phyloP scores from a whole-genome alignment of 2,888 invertebrate species.

The Tetragonisca angustula region DNA sequence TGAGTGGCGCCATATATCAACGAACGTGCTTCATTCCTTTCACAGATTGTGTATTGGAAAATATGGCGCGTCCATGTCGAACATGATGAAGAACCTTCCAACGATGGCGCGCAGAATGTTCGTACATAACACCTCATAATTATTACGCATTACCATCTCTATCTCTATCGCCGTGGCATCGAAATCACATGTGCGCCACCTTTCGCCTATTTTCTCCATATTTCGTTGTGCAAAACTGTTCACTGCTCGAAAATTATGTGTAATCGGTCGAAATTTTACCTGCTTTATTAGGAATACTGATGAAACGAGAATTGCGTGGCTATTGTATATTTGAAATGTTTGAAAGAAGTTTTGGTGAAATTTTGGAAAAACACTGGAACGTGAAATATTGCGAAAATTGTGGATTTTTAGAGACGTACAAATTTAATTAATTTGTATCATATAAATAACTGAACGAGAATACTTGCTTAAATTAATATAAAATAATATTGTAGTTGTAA shows the following conservation, averaged over 20 bases:
- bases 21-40: conserved; percentile 68
- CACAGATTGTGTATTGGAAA: conserved; percentile 75
- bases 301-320: too few species aligned
- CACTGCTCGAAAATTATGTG: conserved; percentile 17
- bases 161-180: conserved; percentile 27
- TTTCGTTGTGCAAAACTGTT: conserved; percentile 13
- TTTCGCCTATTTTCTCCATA: neutral
- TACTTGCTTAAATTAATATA: neutral
- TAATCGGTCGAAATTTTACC: neutral
- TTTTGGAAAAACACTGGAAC: neutral
- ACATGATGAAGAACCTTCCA: conserved; percentile 69
- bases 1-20: conserved; percentile 75
- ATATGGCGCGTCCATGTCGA: conserved; percentile 71
- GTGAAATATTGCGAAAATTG: neutral
- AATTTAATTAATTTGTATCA: neutral
- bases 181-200: conserved; percentile 52
- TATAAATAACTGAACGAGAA: neutral
- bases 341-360: neutral
- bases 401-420: neutral
- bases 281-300: too few species aligned
- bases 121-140: conserved; percentile 68
- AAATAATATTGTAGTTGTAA: too few species aligned
- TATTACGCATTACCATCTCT: conserved; percentile 62
- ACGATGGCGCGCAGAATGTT: conserved; percentile 39
- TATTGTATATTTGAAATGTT: neutral